Base-by-base conservation (phyloP, 2,113 vertebrate species). In the Equus quagga region DNA sequence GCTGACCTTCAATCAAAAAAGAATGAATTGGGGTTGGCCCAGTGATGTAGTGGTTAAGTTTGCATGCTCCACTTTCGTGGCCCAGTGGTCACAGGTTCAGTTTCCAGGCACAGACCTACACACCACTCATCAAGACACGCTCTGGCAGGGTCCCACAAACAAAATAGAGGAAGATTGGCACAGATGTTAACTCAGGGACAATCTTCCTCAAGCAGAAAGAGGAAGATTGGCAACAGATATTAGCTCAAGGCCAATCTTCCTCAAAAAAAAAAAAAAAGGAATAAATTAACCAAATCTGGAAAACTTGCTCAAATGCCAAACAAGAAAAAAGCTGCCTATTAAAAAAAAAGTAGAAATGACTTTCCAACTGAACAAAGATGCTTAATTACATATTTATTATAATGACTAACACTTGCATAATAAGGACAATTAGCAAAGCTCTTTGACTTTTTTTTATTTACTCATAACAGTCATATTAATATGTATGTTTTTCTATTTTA, bases 311-410 rank as follows among this genome's bases (percentile, higher is more conserved):
- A 31, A 36, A 21, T 84, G 19, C 24, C 64, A 96, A 85, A 31
- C 24, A 18, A 31, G 24, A 76, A 26, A 21, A 98, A 46, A 95
- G 44, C 2, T 82, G 31, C 46, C 96, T 28, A 73, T 65, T 36
- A 76, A 81, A 62, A 83, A 1, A 7, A 85, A 83, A 85, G 51
- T n/a, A 83, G 21, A 96, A 76, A 54, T 83, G 3, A 62, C 1
- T 96, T 93, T 92, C 44, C 54, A 23, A 4, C 51, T 65, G 44
- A 93, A 83, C 9, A 31, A 96, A 96, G 8, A 28, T 81, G 80
- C 23, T 4, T 96, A 70, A 91, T 92, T 93, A 78, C 65, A 81
- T 69, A 75, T 94, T 81, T 23, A 44, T 41, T 81, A 56, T 7
- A 46, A 86, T 82, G 28, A 88, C 56, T 82, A 82, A 67, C 6